Evolutionary conservation across 2,113 vertebrate species (phyloP).

Genomic region (Lipophrys pholis): DNA sequence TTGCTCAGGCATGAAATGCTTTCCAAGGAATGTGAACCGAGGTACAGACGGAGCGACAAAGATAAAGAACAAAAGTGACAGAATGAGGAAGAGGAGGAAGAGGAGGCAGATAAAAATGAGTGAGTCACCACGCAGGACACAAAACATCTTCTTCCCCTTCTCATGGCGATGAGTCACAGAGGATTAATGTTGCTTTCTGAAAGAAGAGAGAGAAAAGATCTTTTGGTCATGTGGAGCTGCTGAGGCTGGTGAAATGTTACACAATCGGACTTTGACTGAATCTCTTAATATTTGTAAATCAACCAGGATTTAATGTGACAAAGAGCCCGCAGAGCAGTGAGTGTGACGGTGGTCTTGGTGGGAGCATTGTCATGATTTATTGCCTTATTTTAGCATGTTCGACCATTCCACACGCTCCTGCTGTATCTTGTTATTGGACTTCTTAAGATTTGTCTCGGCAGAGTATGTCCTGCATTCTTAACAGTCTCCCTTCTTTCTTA

Average conservation of each 20-base stretch:
- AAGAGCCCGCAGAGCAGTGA: background rate
- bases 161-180: constrained; percentile 54
- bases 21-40: constrained; percentile 51
- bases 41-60: constrained; percentile 34
- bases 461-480: background rate
- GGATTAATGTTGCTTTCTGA: constrained; percentile 10
- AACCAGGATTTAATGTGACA: constrained; percentile 1
- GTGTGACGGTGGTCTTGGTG: background rate
- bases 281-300: constrained; percentile 1
- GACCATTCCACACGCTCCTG: constrained; percentile 16
- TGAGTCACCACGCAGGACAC: constrained; percentile 56
- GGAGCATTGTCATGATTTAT: constrained; percentile 2
- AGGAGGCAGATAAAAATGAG: constrained; percentile 44
- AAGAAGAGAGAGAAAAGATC: background rate
- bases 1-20: constrained; percentile 63
- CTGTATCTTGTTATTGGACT: background rate
- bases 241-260: constrained; percentile 1
- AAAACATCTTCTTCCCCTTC: constrained; percentile 53
- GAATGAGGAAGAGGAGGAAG: constrained; percentile 39
- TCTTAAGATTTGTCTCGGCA: background rate
- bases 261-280: background rate
- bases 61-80: constrained; percentile 55
- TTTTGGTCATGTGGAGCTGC: background rate
- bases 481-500: too few relatives aligned
- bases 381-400: constrained; percentile 1